phyloP scores from a whole-genome alignment of 2,797 vertebrate species.

The Coregonus sp. region DNA sequence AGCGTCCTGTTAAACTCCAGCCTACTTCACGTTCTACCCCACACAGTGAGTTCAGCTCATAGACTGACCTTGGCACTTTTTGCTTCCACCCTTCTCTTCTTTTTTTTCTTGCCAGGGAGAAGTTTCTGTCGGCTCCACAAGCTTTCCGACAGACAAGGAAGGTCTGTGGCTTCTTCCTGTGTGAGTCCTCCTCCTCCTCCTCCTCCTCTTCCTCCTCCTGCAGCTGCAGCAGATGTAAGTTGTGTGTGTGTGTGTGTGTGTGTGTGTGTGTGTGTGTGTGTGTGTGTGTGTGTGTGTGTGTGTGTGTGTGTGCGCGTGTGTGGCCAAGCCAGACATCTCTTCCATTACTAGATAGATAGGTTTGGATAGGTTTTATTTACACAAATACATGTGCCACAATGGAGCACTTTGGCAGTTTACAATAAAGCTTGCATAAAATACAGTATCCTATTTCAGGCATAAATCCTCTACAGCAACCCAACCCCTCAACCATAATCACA shows the following conservation, averaged over 20 bases:
- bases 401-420: no score
- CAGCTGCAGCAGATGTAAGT: slow-evolving; percentile 83
- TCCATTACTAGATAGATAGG: no score
- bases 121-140: slow-evolving; percentile 85
- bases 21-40: no score
- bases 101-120: slow-evolving; percentile 75
- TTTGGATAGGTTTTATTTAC: no score
- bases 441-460: no score
- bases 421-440: no score
- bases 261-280: neutral
- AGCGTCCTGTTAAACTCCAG: no score
- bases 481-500: no score
- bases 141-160: slow-evolving; percentile 81
- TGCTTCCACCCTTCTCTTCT: neutral
- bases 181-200: slow-evolving; percentile 63
- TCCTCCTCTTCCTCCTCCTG: slow-evolving; percentile 65
- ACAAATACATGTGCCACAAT: no score
- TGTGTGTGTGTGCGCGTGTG: neutral
- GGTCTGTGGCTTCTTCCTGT: slow-evolving; percentile 88
- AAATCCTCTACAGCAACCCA: no score
- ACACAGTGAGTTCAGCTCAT: no score
- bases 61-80: no score
- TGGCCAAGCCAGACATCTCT: neutral
- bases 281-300: neutral
- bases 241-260: neutral